phyloP scores from a whole-genome alignment of 2,888 invertebrate species.

The Aelia acuminata region DNA sequence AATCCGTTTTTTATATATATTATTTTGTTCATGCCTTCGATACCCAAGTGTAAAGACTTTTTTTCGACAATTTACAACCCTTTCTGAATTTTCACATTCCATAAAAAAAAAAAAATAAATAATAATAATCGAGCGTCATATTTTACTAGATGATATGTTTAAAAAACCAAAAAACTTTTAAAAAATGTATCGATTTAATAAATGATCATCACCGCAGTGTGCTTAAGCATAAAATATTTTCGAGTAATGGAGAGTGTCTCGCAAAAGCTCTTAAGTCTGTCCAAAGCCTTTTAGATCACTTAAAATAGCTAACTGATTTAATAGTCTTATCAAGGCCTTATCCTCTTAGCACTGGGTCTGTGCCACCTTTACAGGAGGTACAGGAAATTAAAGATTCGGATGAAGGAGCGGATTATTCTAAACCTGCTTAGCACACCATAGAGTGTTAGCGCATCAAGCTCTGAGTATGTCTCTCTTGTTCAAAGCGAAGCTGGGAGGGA shows the following conservation, averaged over 20 bases:
- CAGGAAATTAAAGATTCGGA: constrained; percentile 29
- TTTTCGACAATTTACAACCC: no score
- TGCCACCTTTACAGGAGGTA: neutral
- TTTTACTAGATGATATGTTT: no score
- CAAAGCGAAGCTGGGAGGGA: neutral
- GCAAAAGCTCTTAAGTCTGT: neutral
- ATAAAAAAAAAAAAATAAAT: no score
- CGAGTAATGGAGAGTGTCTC: neutral
- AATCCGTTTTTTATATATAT: no score
- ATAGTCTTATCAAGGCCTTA: constrained; percentile 20
- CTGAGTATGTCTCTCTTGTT: neutral
- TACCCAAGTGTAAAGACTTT: no score
- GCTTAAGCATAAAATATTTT: neutral
- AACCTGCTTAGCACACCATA: neutral
- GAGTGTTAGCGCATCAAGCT: neutral
- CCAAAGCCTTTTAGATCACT: neutral
- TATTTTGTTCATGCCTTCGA: no score
- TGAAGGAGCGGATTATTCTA: constrained; percentile 5
- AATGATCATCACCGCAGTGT: no score
- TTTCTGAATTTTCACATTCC: no score
- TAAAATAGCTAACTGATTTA: neutral
- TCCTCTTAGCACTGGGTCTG: constrained; percentile 2
- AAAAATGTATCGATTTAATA: no score
- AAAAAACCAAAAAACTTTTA: no score
- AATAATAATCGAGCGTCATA: no score